Evolutionary conservation across 2,113 vertebrate genomes (phyloP), one percentile per base, ranked within the genome.

Genomic region (Poicephalus meyeri): DNA sequence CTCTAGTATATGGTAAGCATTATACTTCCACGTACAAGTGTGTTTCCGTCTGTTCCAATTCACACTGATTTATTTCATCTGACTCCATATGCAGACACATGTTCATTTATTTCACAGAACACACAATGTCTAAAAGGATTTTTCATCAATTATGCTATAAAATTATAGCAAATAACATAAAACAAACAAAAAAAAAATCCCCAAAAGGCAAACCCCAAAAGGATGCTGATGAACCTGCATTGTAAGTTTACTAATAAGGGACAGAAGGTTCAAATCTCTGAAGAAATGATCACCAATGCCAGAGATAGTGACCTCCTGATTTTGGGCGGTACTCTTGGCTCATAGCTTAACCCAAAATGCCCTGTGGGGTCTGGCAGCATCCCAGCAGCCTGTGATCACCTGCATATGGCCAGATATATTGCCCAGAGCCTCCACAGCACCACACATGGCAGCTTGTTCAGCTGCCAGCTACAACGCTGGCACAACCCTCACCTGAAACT

Each of bases 361-460:
- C 64, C 37, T 49, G 80, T 74, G 72, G 76, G 44, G 25, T 69
- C 28, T 97, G 95, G 93, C 73, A 52, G 53, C 70, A 46, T 41
- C 39, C 69, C 74, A 95, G 64, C 3, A 1, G 64, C 82, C 82
- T 83, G 85, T 28, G n/a, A 80, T 86, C 58, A 77, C 23, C 82
- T 83, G 79, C 91, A 73, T 47, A 94, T 47, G 60, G 76, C 47
- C 16, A 88, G 41, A 19, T 73, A 31, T 41, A 11, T 46, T 16
- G 46, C 29, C 47, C 93, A 79, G 55, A 88, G 44, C 42, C 26
- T 58, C 47, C 35, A 26, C 12, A 35, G 81, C 42, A 44, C 35
- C 3, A 2, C 66, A 42, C 12, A 23, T 0, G 0, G 61, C 65
- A 73, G 74, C 20, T 68, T 16, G 4, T 26, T 25, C 5, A 16